phyloP scores from a whole-genome alignment of 30 jellyfish, hydroid and myxozoan species.

The Hydra vulgaris region DNA sequence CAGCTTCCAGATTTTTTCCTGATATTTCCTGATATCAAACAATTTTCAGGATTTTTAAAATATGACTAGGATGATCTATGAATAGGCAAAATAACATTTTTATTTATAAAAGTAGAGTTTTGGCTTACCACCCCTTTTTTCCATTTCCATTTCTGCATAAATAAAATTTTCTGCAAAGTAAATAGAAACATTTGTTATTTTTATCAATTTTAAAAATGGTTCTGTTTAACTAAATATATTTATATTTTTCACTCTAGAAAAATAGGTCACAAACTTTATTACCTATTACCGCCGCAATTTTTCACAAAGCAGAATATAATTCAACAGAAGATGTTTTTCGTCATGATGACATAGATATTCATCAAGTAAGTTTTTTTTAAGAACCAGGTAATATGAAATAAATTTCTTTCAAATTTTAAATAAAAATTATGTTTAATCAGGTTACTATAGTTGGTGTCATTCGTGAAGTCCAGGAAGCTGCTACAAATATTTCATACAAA shows the following conservation, averaged over 20 bases:
- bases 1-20: no score
- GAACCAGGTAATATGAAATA: no score
- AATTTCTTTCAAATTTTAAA: no score
- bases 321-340: slow-evolving; percentile 39
- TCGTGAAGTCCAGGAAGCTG: slow-evolving; percentile 79
- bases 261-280: slow-evolving; percentile 29
- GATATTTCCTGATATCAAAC: no score
- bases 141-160: no score
- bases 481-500: slow-evolving; percentile 72
- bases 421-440: slow-evolving; percentile 14
- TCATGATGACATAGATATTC: slow-evolving; percentile 56
- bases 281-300: slow-evolving; percentile 62
- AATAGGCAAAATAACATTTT: no score
- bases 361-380: slow-evolving; percentile 48
- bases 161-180: no score
- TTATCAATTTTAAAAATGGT: not conserved
- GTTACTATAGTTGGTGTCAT: slow-evolving; percentile 79
- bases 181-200: no score
- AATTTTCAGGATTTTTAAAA: no score
- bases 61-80: no score
- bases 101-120: no score
- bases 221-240: not conserved
- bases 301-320: slow-evolving; percentile 52
- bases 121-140: no score
- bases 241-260: not conserved